Percentiles rank a stretch among this genome's conserved stretches.
These are phyloP conservation scores for Dasysyrphus albostriatus DNA, from an alignment of 2,888 invertebrate species.

Conservation along the genomic window DNA sequence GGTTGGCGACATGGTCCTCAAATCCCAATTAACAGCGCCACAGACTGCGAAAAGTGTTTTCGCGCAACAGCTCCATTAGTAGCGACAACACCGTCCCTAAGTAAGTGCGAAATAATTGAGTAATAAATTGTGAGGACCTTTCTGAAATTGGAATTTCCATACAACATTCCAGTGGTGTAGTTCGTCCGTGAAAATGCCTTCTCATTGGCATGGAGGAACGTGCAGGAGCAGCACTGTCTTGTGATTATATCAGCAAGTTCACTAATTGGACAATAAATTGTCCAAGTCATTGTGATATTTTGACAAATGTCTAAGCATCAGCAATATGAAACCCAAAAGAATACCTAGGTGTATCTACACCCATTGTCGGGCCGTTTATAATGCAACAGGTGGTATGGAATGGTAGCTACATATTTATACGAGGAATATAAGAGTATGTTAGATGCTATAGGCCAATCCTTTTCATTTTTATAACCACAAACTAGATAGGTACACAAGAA, in stretches of 20 bases:
- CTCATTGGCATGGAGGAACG: background rate
- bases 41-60: conserved; percentile 50
- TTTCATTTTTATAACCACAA: conserved; percentile 11
- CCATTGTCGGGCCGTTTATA: conserved; percentile 41
- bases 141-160: conserved; percentile 64
- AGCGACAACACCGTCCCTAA: conserved; percentile 65
- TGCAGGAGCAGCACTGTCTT: conserved; percentile 4
- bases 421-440: background rate
- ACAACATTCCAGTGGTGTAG: conserved; percentile 33
- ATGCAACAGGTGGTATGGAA: conserved; percentile 46
- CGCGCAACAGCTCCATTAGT: conserved; percentile 74
- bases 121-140: conserved; percentile 69
- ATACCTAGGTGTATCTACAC: background rate
- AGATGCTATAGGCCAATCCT: conserved; percentile 16
- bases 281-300: conserved; percentile 68
- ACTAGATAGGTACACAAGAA: background rate
- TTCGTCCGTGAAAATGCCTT: background rate
- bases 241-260: conserved; percentile 53
- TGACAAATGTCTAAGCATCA: conserved; percentile 65
- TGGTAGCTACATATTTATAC: background rate
- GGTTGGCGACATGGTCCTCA: conserved; percentile 20
- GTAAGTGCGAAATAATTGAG: conserved; percentile 75
- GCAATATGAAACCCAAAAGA: conserved; percentile 57
- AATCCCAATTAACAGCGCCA: conserved; percentile 65
- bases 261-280: conserved; percentile 75